Evolutionary conservation across 2,888 invertebrate genomes (phyloP).

Genomic region (Holacanthella duospinosa): DNA sequence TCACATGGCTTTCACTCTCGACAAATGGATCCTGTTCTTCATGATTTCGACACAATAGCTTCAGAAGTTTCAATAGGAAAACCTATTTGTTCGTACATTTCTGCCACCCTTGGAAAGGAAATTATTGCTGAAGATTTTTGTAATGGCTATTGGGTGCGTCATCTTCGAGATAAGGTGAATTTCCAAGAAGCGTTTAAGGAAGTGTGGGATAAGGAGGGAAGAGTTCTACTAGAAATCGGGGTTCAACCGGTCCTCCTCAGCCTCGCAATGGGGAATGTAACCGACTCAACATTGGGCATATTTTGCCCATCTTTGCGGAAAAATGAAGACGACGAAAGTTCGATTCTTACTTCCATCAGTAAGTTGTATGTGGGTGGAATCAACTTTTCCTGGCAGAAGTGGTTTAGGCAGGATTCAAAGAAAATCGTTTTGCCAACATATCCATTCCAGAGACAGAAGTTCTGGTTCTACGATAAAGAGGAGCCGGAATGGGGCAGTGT

Average conservation of each 20-base stretch:
- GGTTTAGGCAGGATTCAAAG: conserved; percentile 7
- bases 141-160: conserved; percentile 22
- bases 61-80: not conserved
- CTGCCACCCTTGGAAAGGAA: conserved; percentile 15
- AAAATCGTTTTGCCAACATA: not conserved
- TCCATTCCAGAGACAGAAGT: not conserved
- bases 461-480: too few relatives aligned
- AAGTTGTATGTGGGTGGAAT: conserved; percentile 20
- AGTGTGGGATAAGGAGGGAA: conserved; percentile 8
- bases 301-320: conserved; percentile 20
- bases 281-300: not conserved
- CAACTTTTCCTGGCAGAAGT: conserved; percentile 18
- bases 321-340: conserved; percentile 18
- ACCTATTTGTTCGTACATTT: conserved; percentile 13
- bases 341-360: conserved; percentile 11
- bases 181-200: conserved; percentile 18
- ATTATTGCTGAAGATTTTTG: conserved; percentile 12
- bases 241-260: conserved; percentile 23
- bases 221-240: conserved; percentile 24
- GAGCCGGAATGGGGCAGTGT: too few relatives aligned
- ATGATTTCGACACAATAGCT: conserved; percentile 15
- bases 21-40: conserved; percentile 20
- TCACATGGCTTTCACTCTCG: conserved; percentile 26
- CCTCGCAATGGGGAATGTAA: conserved; percentile 17
- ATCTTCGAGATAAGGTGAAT: conserved; percentile 22